Evolutionary conservation across 2,113 vertebrate genomes (phyloP).

Genomic region (Arenaria interpres): DNA sequence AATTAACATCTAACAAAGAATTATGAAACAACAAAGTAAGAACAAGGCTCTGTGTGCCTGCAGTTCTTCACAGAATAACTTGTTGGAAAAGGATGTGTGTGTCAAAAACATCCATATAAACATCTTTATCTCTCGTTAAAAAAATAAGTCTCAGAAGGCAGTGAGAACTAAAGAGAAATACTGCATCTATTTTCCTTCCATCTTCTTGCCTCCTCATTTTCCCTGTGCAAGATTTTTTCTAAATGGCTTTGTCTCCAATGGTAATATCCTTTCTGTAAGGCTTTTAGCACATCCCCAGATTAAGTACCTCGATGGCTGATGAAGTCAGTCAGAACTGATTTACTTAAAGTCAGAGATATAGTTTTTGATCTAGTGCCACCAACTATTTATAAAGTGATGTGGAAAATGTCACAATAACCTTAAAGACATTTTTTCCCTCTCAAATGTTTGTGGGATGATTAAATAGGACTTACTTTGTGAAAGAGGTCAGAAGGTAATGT

Average conservation of each 20-base stretch:
- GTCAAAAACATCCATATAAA: background rate
- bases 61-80: background rate
- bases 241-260: background rate
- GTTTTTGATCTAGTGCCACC: background rate
- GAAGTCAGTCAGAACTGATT: background rate
- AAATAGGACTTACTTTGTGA: background rate
- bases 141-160: background rate
- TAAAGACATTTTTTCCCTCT: background rate
- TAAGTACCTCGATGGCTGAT: background rate
- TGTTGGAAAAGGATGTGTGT: background rate
- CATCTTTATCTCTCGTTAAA: background rate
- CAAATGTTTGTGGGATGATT: background rate
- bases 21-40: background rate
- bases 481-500: background rate
- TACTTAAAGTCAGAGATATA: constrained; percentile 1
- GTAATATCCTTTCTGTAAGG: background rate
- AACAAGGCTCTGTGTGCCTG: background rate
- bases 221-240: background rate
- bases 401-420: constrained; percentile 31
- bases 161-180: background rate
- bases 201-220: background rate
- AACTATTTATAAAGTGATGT: constrained; percentile 2
- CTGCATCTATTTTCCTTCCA: background rate
- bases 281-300: background rate
- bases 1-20: background rate